Evolutionary conservation across 1,140 invertebrate species (phyloP).

Genomic region (Homalodisca vitripennis): DNA sequence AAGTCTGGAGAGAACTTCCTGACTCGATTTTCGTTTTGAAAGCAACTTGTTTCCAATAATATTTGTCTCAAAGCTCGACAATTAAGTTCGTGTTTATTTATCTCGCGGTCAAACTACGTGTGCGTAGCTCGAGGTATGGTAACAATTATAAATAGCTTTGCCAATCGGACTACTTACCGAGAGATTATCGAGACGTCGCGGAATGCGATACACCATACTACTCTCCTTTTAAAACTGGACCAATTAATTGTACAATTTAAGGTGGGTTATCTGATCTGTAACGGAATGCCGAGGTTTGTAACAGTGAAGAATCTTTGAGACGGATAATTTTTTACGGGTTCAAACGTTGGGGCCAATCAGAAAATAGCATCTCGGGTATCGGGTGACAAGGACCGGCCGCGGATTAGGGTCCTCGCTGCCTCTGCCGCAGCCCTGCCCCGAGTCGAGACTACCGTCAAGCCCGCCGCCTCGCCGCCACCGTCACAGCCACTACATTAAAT

Average conservation of each 20-base stretch:
- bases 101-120: no score
- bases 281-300: not conserved
- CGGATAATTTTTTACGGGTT: slow-evolving; percentile 13
- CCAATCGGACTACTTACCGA: no score
- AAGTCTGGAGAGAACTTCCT: no score
- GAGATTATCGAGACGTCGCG: no score
- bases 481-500: slow-evolving; percentile 22
- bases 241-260: not conserved
- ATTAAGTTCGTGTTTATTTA: no score
- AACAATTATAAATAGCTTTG: no score
- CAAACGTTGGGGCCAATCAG: slow-evolving; percentile 2
- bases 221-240: no score
- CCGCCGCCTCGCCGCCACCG: not conserved
- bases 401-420: not conserved
- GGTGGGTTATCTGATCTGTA: not conserved
- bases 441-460: not conserved
- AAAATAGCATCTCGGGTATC: slow-evolving; percentile 23
- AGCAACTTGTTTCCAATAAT: no score
- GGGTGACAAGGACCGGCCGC: slow-evolving; percentile 5
- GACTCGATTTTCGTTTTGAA: no score
- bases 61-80: no score
- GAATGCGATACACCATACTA: no score
- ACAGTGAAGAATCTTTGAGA: not conserved
- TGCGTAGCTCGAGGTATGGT: no score
- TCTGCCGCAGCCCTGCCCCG: not conserved